These are phyloP conservation scores for Metacarcinus magister DNA, from an alignment of 2,888 invertebrate genomes.

Conservation along the genomic window DNA sequence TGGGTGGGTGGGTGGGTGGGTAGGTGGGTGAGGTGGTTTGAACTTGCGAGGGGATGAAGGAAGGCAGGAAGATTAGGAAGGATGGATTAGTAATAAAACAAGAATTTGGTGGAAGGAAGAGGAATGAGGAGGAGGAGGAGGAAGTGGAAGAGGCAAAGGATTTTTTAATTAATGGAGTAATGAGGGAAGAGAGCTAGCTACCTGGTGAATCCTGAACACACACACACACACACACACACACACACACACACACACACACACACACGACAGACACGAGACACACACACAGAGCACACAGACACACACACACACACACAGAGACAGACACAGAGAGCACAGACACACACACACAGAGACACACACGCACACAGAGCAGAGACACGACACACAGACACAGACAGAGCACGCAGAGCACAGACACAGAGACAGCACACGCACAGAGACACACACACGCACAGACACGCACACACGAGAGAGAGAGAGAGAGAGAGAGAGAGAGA, in stretches of 20 bases:
- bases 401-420: too few species aligned
- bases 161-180: not conserved
- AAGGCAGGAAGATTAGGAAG: not conserved
- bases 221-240: too few species aligned
- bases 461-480: constrained; percentile 29
- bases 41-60: not conserved
- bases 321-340: not conserved
- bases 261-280: too few species aligned
- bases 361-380: too few species aligned
- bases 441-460: not conserved
- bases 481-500: constrained; percentile 47
- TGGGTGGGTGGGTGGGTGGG: not conserved
- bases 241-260: not conserved
- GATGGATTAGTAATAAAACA: not conserved
- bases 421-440: not conserved
- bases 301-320: not conserved
- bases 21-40: not conserved
- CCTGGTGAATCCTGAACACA: too few species aligned
- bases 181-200: not conserved
- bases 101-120: not conserved
- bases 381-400: too few species aligned
- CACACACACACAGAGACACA: not conserved
- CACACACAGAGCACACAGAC: too few species aligned
- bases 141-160: too few species aligned
- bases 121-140: too few species aligned